Conservation (phyloP, 2,797 vertebrate species). For the Syncerus caffer region DNA sequence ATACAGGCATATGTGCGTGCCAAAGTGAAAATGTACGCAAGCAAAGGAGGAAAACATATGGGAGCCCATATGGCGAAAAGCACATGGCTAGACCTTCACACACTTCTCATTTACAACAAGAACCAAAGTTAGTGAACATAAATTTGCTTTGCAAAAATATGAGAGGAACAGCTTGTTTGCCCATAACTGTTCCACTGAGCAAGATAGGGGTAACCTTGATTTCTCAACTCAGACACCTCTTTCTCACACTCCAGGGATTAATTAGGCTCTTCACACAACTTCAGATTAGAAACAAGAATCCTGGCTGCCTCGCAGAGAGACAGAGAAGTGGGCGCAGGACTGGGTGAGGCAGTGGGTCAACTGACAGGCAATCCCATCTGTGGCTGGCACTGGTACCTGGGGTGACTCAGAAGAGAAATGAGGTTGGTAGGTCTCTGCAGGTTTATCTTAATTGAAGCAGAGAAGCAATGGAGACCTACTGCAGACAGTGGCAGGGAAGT, state of each 20-base stretch:
- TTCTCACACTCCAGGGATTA: conserved; percentile 75
- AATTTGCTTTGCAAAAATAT: conserved; percentile 78
- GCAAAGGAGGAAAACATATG: conserved; percentile 78
- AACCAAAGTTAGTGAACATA: conserved; percentile 75
- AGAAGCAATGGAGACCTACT: background rate
- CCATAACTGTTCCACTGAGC: conserved; percentile 79
- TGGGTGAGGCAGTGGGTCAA: conserved; percentile 49
- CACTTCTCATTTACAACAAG: conserved; percentile 77
- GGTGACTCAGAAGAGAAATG: conserved; percentile 11
- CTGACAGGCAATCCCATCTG: conserved; percentile 27
- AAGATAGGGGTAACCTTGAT: conserved; percentile 80
- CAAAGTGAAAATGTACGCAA: conserved; percentile 79
- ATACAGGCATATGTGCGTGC: conserved; percentile 80
- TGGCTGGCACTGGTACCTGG: conserved; percentile 12
- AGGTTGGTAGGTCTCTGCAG: conserved; percentile 25
- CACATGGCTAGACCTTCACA: conserved; percentile 77
- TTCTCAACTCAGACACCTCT: conserved; percentile 78
- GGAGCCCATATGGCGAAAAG: conserved; percentile 79
- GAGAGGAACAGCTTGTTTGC: conserved; percentile 80
- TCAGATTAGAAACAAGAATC: conserved; percentile 63
- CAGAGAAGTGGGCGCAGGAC: conserved; percentile 14
- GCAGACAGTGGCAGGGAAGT: background rate
- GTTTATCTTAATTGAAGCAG: conserved; percentile 60
- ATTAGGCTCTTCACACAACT: conserved; percentile 73
- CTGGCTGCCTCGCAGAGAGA: conserved; percentile 31